Percentiles rank a stretch among this genome's conserved stretches.
These are phyloP conservation scores for Eledona agricola DNA, from an alignment of 2,888 invertebrate species.

Conservation along the genomic window DNA sequence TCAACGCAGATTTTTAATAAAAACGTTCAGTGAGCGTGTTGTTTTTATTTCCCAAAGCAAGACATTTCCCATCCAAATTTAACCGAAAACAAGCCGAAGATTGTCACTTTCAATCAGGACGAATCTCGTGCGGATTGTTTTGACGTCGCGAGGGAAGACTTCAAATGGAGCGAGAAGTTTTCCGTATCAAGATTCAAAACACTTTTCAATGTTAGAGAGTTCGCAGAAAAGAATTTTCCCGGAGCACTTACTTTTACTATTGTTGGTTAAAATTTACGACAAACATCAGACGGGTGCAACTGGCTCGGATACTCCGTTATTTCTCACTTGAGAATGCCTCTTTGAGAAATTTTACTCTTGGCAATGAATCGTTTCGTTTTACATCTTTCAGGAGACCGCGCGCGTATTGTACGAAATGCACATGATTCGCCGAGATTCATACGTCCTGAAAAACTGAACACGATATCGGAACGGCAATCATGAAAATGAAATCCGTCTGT, in stretches of 20 bases:
- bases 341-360: conserved; percentile 14
- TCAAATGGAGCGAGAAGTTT: conserved; percentile 7
- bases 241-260: conserved; percentile 15
- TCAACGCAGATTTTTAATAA: no score
- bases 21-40: no score
- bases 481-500: no score
- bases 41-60: no score
- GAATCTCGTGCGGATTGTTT: not conserved
- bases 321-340: conserved; percentile 8
- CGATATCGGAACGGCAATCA: no score
- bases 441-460: no score
- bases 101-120: conserved; percentile 1
- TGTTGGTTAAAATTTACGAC: conserved; percentile 16
- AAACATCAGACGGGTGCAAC: conserved; percentile 15
- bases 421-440: conserved; percentile 6
- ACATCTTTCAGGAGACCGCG: conserved; percentile 2
- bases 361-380: conserved; percentile 14
- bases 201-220: conserved; percentile 6
- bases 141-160: not conserved
- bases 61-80: no score
- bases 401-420: not conserved
- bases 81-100: not conserved
- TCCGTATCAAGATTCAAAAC: not conserved
- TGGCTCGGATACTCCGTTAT: conserved; percentile 9
- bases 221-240: conserved; percentile 7